A percentile compares a stretch with the other conserved stretches of the same genome.
phyloP scores from a whole-genome alignment of 2,113 vertebrate genomes.

The Mesocricetus auratus region DNA sequence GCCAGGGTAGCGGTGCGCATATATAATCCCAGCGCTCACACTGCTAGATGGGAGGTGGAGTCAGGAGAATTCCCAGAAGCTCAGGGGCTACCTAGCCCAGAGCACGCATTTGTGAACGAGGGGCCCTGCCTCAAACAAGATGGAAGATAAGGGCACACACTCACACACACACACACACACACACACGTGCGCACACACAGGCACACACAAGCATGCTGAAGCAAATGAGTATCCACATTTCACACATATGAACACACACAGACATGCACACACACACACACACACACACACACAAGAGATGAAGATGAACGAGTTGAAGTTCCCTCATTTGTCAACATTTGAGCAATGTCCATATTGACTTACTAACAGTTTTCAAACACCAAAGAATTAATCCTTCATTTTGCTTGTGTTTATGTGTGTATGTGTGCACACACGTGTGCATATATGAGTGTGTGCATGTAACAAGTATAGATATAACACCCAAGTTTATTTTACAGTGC shows the following conservation, averaged over 20 bases:
- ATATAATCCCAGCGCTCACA: too few species aligned
- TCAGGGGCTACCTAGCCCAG: not conserved
- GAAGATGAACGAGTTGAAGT: accelerated
- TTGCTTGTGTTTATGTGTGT: not conserved
- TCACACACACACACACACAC: too few species aligned
- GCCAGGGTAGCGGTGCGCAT: accelerated
- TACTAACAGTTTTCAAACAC: not conserved
- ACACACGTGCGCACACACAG: too few species aligned
- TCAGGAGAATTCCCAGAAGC: not conserved
- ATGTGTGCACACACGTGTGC: not conserved
- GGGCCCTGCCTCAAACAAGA: not conserved
- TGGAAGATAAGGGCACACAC: not conserved
- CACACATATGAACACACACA: not conserved
- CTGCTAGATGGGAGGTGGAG: too few species aligned
- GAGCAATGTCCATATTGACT: not conserved
- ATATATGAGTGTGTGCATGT: not conserved
- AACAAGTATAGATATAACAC: not conserved
- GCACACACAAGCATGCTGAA: not conserved
- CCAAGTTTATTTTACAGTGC: not conserved
- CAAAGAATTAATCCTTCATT: not conserved
- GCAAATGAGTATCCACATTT: not conserved
- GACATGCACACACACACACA: not conserved
- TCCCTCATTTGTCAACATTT: not conserved
- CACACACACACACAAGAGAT: too few species aligned
- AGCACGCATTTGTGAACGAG: not conserved